These are phyloP conservation scores for Acrocephalus scirpaceus DNA, from an alignment of 2,797 vertebrate genomes.

Conservation along the genomic window DNA sequence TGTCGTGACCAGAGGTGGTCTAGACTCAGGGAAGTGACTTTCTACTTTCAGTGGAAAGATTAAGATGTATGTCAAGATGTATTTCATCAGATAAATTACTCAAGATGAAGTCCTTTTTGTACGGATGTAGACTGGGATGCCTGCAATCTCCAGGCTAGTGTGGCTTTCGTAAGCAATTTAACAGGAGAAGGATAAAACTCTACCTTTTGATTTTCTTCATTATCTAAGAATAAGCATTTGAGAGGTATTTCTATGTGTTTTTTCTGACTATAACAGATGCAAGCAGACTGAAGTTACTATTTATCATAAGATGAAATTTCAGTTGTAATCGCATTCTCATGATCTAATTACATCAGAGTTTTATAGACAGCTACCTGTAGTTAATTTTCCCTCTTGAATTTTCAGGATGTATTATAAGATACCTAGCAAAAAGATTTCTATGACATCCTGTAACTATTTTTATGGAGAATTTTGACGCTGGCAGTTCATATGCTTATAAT, in stretches of 20 bases:
- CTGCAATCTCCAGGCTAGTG: not conserved
- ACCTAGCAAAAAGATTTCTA: conserved; percentile 59
- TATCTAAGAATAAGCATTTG: not conserved
- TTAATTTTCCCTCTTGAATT: conserved; percentile 71
- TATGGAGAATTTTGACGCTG: conserved; percentile 63
- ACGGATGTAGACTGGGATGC: not conserved
- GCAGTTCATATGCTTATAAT: conserved; percentile 53
- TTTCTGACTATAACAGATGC: not conserved
- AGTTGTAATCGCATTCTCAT: not conserved
- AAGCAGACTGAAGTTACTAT: not conserved
- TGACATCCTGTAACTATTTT: conserved; percentile 58
- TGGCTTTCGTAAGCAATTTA: not conserved
- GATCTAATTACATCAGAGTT: conserved; percentile 62
- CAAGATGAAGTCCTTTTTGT: not conserved
- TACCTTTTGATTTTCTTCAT: not conserved
- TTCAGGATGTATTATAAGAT: conserved; percentile 66
- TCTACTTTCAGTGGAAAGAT: not conserved
- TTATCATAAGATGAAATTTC: not conserved
- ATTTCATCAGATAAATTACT: not conserved
- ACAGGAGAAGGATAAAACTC: fast-evolving
- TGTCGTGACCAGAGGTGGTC: not conserved
- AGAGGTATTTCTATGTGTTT: not conserved
- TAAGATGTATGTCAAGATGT: not conserved
- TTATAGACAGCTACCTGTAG: conserved; percentile 57
- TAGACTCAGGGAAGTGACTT: not conserved